A percentile compares a stretch with the other conserved stretches of the same genome.
These are phyloP conservation scores for Steinernema feltiae DNA, from an alignment of 1,140 invertebrate species.

Conservation along the genomic window DNA sequence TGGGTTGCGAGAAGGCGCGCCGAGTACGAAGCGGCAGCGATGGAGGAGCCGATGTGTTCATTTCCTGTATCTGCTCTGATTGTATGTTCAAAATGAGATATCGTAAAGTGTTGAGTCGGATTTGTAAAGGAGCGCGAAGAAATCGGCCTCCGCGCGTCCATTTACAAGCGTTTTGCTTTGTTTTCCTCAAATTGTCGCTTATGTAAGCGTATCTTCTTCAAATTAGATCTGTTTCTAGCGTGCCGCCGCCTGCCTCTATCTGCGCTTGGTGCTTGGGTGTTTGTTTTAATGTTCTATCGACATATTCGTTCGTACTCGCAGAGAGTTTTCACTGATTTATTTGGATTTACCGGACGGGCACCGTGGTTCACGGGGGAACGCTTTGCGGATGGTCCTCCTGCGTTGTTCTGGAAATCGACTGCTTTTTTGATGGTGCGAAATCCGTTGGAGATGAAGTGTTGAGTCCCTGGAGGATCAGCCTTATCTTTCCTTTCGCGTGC, in stretches of 20 bases:
- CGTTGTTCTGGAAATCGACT: neutral
- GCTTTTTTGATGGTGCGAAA: constrained; percentile 8
- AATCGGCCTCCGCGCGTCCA: neutral
- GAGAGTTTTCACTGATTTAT: neutral
- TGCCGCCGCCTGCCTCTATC: neutral
- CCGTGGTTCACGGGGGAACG: no score
- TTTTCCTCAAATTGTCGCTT: constrained; percentile 13
- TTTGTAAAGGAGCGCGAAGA: neutral
- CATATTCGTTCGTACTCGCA: neutral
- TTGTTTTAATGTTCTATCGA: constrained; percentile 10
- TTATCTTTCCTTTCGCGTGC: constrained; percentile 3
- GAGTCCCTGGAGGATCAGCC: neutral
- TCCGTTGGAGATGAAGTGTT: constrained; percentile 4
- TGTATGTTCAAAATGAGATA: neutral
- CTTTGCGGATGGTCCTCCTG: no score
- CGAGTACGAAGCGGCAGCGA: no score
- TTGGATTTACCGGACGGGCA: neutral
- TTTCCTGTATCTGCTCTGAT: neutral
- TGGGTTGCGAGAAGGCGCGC: neutral
- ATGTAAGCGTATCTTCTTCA: constrained; percentile 13
- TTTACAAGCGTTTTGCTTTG: neutral
- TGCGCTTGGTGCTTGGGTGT: neutral
- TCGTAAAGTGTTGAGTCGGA: neutral
- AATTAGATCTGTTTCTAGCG: constrained; percentile 6
- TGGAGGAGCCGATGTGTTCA: no score